Conservation (phyloP, 1,140 invertebrate species). For the Amyelois transitella region DNA sequence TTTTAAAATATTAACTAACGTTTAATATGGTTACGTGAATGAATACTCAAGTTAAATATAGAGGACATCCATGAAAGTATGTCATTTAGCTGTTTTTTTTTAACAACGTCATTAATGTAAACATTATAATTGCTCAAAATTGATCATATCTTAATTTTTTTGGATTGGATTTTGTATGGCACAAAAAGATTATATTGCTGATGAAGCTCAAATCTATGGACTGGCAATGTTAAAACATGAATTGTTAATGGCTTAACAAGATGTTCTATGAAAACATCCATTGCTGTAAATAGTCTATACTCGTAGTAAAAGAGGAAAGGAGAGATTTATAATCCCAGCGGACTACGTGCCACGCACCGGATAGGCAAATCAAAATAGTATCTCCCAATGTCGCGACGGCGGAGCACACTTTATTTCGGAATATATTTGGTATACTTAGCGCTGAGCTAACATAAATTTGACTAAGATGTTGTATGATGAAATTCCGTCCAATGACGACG, state of each 20-base stretch:
- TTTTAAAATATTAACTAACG: conserved; percentile 43
- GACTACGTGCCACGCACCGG: conserved; percentile 18
- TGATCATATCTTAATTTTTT: no score
- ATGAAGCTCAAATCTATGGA: no score
- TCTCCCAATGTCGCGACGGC: conserved; percentile 19
- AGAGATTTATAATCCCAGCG: conserved; percentile 14
- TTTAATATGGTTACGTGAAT: conserved; percentile 24
- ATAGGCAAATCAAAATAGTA: conserved; percentile 27
- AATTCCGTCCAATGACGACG: conserved; percentile 14
- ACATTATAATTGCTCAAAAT: no score
- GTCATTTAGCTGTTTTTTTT: no score
- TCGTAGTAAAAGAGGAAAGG: neutral
- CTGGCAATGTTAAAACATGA: no score
- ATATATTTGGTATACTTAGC: conserved; percentile 35
- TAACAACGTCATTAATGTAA: no score
- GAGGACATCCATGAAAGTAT: conserved; percentile 24
- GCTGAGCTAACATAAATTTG: conserved; percentile 22
- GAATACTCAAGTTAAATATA: conserved; percentile 15
- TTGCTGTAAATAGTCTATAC: neutral
- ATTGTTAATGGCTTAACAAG: no score
- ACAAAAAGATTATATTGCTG: no score
- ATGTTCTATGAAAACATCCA: neutral
- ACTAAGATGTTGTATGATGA: conserved; percentile 24
- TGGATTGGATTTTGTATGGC: no score
- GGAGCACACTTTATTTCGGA: conserved; percentile 28